Base-by-base conservation (phyloP, 2,113 vertebrate genomes). In the Paramormyrops kingsleyae region DNA sequence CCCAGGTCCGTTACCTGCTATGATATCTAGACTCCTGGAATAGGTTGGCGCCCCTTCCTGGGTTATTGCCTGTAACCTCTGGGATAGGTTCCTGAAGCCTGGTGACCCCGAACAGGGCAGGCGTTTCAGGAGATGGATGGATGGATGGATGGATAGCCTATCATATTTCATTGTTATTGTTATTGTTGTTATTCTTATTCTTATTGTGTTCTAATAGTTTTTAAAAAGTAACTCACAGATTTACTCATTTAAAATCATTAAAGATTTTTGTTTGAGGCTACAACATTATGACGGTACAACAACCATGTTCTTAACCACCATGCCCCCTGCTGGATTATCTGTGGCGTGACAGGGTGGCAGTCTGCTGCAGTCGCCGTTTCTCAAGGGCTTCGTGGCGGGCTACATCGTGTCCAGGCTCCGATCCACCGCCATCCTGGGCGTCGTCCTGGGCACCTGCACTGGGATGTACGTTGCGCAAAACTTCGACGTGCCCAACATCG, bases 341-440 rank as follows among this genome's bases (percentile, higher is more conserved):
- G 66, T 53, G 66, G 7, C 4, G 19, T 70, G 31, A 0, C 91
- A 99, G 98, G 96, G 97, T 91, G 95, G 96, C 62, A 96, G 96
- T 0, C 90, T 98, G 53, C 91, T 99, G 89, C 96, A 96, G 24
- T 99, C 98, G 0, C 98, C 98, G 0, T 97, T 99, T 13, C 93
- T 99, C 90, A 99, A 99, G 89, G 99, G 98, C 74, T 98, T 98
- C 91, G 91, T 99, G 93, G 98, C 97, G 0, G 99, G 99, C 0
- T 99, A 99, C 91, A 80, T 99, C 88, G 95, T 98, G 84, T 97
- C 98, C 89, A 99, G 96, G 84, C 96, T 99, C 0, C 97, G 98
- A 39, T 97, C 97, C 83, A 98, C 99, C 0, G 97, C 98, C 1
- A 92, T 99, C 47, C 89, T 99, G 90, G 99, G 98, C 5, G 95